phyloP scores from a whole-genome alignment of 2,113 vertebrate genomes.

The Sinosuthora webbiana region DNA sequence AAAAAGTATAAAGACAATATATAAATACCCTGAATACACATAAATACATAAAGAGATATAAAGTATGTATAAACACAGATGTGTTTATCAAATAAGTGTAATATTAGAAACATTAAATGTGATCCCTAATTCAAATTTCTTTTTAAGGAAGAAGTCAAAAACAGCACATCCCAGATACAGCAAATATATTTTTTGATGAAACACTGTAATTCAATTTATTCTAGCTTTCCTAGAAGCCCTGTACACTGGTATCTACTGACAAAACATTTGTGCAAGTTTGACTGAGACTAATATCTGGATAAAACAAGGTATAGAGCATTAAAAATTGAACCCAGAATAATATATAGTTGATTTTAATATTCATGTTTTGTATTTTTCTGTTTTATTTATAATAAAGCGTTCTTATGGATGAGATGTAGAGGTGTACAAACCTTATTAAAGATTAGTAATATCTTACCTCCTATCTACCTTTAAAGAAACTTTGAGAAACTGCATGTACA shows the following conservation, averaged over 20 bases:
- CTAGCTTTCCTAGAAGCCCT: not conserved
- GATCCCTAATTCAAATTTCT: not conserved
- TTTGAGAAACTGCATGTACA: not conserved
- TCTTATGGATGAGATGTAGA: not conserved
- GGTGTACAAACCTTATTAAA: not conserved
- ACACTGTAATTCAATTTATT: not conserved
- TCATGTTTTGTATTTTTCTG: not conserved
- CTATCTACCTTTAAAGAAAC: not conserved
- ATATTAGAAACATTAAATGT: not conserved
- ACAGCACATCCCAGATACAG: not conserved
- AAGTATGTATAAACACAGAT: not conserved
- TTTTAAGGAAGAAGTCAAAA: not conserved
- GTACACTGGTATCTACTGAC: not conserved
- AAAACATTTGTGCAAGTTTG: not conserved
- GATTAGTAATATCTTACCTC: not conserved
- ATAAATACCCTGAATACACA: not conserved
- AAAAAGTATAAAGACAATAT: not conserved
- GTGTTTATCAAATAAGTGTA: fast-evolving
- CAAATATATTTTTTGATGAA: not conserved
- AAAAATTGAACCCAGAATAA: not conserved
- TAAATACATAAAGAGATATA: not conserved
- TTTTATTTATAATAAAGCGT: not conserved
- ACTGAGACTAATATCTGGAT: not conserved
- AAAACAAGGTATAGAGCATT: not conserved
- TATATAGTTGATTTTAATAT: not conserved